Evolutionary conservation across 2,113 vertebrate genomes (phyloP), one percentile per base, ranked within the genome.

Genomic region (Rhinichthys klamathensis): DNA sequence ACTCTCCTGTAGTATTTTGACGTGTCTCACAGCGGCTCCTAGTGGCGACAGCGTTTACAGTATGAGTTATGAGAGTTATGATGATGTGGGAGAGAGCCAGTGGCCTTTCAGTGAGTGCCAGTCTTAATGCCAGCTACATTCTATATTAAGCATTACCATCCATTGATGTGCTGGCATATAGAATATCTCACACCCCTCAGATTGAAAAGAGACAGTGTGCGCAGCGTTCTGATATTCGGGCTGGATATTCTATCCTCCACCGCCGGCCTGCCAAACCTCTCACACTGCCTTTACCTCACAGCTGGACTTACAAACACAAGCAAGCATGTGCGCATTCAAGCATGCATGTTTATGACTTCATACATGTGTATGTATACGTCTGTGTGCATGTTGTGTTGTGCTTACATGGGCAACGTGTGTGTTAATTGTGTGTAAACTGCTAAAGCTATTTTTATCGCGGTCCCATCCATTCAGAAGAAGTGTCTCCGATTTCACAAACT

Each of bases 121-220:
- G 83, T 87, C 90, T 84, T 79, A 84, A 87, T 87, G 81, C 78
- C 90, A 90, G 90, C 89, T 92, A 91, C 88, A 85, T 90, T 94
- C 94, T 94, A 94, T 92, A 94, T 94, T 91, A 89, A 93, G 94
- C 90, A 82, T 86, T 86, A 90, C 91, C 91, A 93, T 90, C 91
- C 92, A 93, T 92, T 92, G 92, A 94, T 92, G 93, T 92, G 74
- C 61, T 84, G 89, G 89, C 92, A 93, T 94, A 94, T 94, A 94
- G 84, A 80, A 89, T 95, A 90, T 94, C 94, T 94, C 93, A 94
- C 95, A 93, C 94, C 92, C 92, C 89, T 78, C 86, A 84, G 46
- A 88, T 92, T 93, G 91, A 93, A 74, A 94, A 94, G 93, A 94
- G 92, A 90, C 89, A 86, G 87, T 93, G 93, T 91, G 91, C 77